Percentiles rank a stretch among this genome's conserved stretches.
These are phyloP conservation scores for Allophyes oxyacanthae DNA, from an alignment of 2,888 invertebrate genomes.

Conservation along the genomic window DNA sequence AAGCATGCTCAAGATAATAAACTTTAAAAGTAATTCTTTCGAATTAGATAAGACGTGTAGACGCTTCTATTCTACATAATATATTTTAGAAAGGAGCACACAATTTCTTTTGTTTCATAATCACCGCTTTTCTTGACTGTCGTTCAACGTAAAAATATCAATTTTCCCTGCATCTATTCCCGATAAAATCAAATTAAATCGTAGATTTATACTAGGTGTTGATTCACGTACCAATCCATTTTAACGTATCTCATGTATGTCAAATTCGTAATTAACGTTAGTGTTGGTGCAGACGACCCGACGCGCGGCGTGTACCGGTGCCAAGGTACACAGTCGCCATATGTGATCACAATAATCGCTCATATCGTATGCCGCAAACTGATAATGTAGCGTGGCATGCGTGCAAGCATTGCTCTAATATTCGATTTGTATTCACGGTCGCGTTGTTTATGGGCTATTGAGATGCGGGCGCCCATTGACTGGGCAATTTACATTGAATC, in stretches of 20 bases:
- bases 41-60: too few species aligned
- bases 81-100: too few species aligned
- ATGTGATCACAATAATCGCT: constrained; percentile 71
- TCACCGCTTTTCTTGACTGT: background rate
- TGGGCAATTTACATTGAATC: constrained; percentile 80
- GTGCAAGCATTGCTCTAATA: constrained; percentile 78
- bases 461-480: constrained; percentile 82
- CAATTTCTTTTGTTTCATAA: too few species aligned
- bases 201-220: constrained; percentile 51
- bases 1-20: too few species aligned
- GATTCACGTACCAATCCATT: constrained; percentile 49
- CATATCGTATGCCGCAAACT: constrained; percentile 68
- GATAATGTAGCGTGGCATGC: constrained; percentile 75
- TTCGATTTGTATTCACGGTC: constrained; percentile 87
- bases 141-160: background rate
- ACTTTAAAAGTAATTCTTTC: too few species aligned
- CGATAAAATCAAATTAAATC: constrained; percentile 43
- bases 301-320: constrained; percentile 49
- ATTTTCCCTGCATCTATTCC: constrained; percentile 9
- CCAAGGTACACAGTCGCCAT: constrained; percentile 66
- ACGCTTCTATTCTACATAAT: too few species aligned
- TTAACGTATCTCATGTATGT: constrained; percentile 51
- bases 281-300: constrained; percentile 44
- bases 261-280: constrained; percentile 62
- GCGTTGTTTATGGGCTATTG: constrained; percentile 87